phyloP scores from a whole-genome alignment of 1,140 invertebrate species.

The Drosophila parabipectinata region DNA sequence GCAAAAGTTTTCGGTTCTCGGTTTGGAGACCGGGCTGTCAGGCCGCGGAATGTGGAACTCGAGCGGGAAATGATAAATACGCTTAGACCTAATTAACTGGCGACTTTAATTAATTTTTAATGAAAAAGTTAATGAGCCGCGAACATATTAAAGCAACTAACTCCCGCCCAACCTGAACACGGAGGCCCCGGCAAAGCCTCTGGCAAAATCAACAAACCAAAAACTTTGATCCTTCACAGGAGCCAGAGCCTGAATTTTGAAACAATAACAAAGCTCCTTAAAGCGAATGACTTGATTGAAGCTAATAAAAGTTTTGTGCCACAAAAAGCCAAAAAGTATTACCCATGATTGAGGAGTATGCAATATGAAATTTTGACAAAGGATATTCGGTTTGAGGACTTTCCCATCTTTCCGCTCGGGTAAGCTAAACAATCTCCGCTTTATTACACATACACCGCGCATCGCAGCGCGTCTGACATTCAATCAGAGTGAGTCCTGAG shows the following conservation, averaged over 20 bases:
- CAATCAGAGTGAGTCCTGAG: conserved; percentile 59
- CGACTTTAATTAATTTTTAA: conserved; percentile 83
- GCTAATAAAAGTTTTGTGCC: neutral
- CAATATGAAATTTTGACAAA: conserved; percentile 39
- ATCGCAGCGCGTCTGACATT: conserved; percentile 65
- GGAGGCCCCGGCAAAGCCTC: neutral
- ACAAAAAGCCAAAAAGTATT: neutral
- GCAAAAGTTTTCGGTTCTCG: conserved; percentile 72
- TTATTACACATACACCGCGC: conserved; percentile 76
- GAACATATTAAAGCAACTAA: conserved; percentile 73
- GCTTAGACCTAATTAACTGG: conserved; percentile 82
- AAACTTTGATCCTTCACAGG: conserved; percentile 1
- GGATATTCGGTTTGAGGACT: conserved; percentile 36
- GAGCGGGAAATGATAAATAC: conserved; percentile 81
- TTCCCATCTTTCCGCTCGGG: conserved; percentile 44
- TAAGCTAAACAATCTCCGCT: conserved; percentile 74
- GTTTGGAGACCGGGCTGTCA: conserved; percentile 59
- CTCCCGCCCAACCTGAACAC: conserved; percentile 22
- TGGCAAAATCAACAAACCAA: conserved; percentile 7
- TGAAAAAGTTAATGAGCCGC: conserved; percentile 81
- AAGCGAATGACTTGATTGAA: neutral
- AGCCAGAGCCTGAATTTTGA: neutral
- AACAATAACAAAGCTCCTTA: neutral
- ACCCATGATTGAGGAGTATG: conserved; percentile 1
- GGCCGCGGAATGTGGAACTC: conserved; percentile 52